Percentiles rank a stretch among this genome's conserved stretches.
Conservation (phyloP, 2,113 vertebrate species). For the Seriola rivoliana region DNA sequence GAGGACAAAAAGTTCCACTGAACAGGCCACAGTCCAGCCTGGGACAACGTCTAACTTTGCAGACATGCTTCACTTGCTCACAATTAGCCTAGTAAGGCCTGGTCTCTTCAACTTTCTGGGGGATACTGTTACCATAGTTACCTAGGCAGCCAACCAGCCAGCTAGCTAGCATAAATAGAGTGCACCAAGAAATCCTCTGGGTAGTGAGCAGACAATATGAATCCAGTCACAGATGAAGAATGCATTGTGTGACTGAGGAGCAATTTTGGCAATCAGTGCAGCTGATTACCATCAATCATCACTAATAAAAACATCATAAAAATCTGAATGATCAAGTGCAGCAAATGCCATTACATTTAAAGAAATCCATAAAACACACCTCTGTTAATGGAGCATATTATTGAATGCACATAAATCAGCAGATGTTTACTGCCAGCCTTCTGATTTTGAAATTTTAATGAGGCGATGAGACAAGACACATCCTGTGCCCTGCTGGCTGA, state of each 20-base stretch:
- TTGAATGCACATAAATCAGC: slow-evolving; percentile 29
- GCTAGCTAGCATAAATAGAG: slow-evolving; percentile 76
- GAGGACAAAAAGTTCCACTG: background rate
- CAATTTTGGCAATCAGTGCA: background rate
- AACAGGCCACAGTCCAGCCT: background rate
- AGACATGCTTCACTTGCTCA: slow-evolving; percentile 73
- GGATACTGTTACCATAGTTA: slow-evolving; percentile 79
- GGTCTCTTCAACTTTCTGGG: slow-evolving; percentile 68
- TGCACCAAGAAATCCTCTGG: slow-evolving; percentile 60
- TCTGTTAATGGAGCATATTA: slow-evolving; percentile 9
- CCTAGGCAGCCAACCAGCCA: slow-evolving; percentile 69
- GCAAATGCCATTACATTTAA: background rate
- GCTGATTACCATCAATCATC: background rate
- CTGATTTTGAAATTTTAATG: slow-evolving; percentile 45
- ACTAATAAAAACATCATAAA: slow-evolving; percentile 20
- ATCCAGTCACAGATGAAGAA: slow-evolving; percentile 40
- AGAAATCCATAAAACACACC: slow-evolving; percentile 12
- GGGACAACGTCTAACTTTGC: slow-evolving; percentile 54
- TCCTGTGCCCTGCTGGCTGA: slow-evolving; percentile 26
- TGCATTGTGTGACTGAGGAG: slow-evolving; percentile 6
- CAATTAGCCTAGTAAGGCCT: slow-evolving; percentile 64
- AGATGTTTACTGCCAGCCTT: slow-evolving; percentile 34
- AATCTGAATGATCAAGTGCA: background rate
- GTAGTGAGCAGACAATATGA: slow-evolving; percentile 29
- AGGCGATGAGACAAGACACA: slow-evolving; percentile 14